phyloP scores from a whole-genome alignment of 2,113 vertebrate genomes.

The Gila orcuttii region DNA sequence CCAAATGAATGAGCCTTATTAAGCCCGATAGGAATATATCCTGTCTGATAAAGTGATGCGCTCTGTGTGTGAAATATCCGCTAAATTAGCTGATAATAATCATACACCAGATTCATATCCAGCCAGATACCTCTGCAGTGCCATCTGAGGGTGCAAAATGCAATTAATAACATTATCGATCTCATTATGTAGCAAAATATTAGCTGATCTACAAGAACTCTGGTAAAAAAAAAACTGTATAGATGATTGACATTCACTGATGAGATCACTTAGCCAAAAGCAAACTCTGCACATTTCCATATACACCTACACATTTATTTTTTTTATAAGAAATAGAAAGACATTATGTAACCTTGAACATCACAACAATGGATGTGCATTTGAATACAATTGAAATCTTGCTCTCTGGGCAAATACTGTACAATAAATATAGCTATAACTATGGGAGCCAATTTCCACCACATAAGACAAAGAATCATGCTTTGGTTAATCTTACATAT shows the following conservation, averaged over 20 bases:
- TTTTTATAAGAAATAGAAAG: background rate
- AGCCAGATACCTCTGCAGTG: conserved; percentile 14
- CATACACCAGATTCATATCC: conserved; percentile 43
- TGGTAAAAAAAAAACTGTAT: background rate
- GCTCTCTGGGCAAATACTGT: background rate
- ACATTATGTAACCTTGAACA: background rate
- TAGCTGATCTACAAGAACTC: conserved; percentile 20
- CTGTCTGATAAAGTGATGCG: conserved; percentile 39
- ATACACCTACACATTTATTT: background rate
- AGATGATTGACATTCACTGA: background rate
- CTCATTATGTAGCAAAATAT: conserved; percentile 11
- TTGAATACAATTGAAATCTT: background rate
- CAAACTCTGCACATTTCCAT: conserved; percentile 1
- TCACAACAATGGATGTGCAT: background rate
- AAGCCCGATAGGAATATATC: conserved; percentile 29
- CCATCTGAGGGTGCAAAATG: conserved; percentile 34
- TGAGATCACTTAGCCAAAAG: background rate
- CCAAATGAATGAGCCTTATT: conserved; percentile 19
- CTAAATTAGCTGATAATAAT: conserved; percentile 50
- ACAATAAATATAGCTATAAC: background rate
- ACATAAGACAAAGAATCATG: background rate
- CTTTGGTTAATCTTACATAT: background rate
- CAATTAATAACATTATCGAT: conserved; percentile 50
- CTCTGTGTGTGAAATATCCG: conserved; percentile 23
- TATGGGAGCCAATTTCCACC: background rate